Evolutionary conservation across 2,888 invertebrate genomes (phyloP), one percentile per base, ranked within the genome.

Genomic region (Podotricha telesiphe): DNA sequence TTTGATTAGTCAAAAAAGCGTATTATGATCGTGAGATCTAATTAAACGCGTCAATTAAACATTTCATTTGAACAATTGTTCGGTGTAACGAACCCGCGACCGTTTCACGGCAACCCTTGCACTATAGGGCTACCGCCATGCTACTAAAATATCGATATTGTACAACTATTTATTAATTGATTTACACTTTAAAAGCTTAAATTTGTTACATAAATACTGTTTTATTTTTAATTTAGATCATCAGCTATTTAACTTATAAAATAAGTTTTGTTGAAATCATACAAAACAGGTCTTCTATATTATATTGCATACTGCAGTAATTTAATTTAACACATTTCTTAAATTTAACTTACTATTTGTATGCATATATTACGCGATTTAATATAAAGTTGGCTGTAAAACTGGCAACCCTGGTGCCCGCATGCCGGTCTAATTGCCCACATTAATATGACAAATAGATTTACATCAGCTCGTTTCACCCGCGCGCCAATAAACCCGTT

Each of bases 391-490:
- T 45, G n/a, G 42, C 28, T 28, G 5, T 22, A 45, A 28, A 59
- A 56, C 42, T 68, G 79, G 73, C 84, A 88, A 84, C 87, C 87
- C 87, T 86, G 82, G 73, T 74, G 82, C 91, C 90, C 91, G 90
- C 90, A 90, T 89, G 81, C 79, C 77, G 76, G 78, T 76, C 82
- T 91, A 91, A 92, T 91, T 90, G 89, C 81, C 86, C 87, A 82
- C 86, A 88, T 89, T 90, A 90, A 90, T 91, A 86, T 87, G 90
- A 91, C 90, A 90, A 91, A 91, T 91, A 88, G 86, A 86, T 89
- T 90, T 86, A 87, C 85, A 84, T 86, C 85, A 83, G 81, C 76
- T 80, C 77, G 78, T 80, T 80, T 78, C 81, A 78, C 79, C 77
- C 79, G 78, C 70, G 72, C 75, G 62, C 72, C 72, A 71, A 72